These are phyloP conservation scores for Neotoxoptera formosana DNA, from an alignment of 1,140 invertebrate genomes.

Conservation along the genomic window DNA sequence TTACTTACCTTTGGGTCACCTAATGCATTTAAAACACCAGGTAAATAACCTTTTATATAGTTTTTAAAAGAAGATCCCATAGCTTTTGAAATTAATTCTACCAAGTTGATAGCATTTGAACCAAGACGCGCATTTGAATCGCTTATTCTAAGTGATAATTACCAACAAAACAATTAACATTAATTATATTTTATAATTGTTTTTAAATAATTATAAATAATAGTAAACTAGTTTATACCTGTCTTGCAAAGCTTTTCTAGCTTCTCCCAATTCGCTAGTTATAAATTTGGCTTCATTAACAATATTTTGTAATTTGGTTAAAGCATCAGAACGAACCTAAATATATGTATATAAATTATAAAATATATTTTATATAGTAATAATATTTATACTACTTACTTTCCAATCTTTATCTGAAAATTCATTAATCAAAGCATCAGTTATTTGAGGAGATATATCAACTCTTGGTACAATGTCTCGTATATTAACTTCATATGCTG, in stretches of 20 bases:
- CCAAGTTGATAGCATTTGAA: slow-evolving; percentile 80
- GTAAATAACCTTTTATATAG: slow-evolving; percentile 82
- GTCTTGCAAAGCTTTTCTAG: slow-evolving; percentile 78
- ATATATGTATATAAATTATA: not conserved
- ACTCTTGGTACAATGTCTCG: slow-evolving; percentile 76
- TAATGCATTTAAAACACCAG: slow-evolving; percentile 79
- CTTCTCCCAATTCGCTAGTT: slow-evolving; percentile 81
- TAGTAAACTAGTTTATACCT: not conserved
- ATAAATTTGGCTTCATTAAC: slow-evolving; percentile 81
- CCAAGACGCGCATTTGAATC: slow-evolving; percentile 94
- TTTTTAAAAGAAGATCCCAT: slow-evolving; percentile 83
- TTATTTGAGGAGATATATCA: slow-evolving; percentile 88
- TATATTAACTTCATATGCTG: slow-evolving; percentile 67
- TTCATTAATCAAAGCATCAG: slow-evolving; percentile 80
- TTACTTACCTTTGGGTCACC: slow-evolving; percentile 73
- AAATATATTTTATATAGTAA: not conserved
- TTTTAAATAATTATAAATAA: not conserved
- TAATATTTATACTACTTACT: slow-evolving; percentile 64
- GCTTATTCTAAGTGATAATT: slow-evolving; percentile 68
- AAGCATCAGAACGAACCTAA: slow-evolving; percentile 79
- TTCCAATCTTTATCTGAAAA: slow-evolving; percentile 96
- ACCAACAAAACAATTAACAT: not conserved
- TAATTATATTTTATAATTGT: not conserved
- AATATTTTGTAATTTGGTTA: slow-evolving; percentile 80
- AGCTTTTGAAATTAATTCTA: slow-evolving; percentile 77